phyloP scores from a whole-genome alignment of 2,888 invertebrate species.

The Scaptomyza cyrtandrae region DNA sequence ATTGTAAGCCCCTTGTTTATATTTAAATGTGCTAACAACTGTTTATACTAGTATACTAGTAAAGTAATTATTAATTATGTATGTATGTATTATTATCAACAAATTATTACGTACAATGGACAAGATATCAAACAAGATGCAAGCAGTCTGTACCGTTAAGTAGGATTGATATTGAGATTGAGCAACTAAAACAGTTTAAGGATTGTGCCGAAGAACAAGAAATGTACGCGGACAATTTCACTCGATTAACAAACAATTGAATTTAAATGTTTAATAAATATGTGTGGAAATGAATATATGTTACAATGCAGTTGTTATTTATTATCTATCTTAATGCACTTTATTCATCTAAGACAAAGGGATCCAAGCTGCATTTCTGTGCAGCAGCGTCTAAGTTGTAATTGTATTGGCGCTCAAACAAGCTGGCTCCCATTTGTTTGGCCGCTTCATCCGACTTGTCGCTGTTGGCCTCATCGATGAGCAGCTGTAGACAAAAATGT shows the following conservation, averaged over 20 bases:
- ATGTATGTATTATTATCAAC: slow-evolving; percentile 70
- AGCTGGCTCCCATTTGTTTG: slow-evolving; percentile 45
- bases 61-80: slow-evolving; percentile 64
- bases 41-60: slow-evolving; percentile 59
- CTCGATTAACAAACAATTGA: slow-evolving; percentile 60
- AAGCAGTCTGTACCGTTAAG: slow-evolving; percentile 53
- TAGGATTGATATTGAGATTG: slow-evolving; percentile 63
- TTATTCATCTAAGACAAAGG: slow-evolving; percentile 50
- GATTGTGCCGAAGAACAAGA: slow-evolving; percentile 38
- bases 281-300: slow-evolving; percentile 68
- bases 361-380: slow-evolving; percentile 57
- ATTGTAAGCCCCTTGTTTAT: slow-evolving; percentile 50
- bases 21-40: slow-evolving; percentile 75
- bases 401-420: slow-evolving; percentile 35
- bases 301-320: slow-evolving; percentile 6
- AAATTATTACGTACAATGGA: slow-evolving; percentile 63
- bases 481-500: slow-evolving; percentile 47
- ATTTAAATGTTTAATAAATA: slow-evolving; percentile 80
- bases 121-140: slow-evolving; percentile 41
- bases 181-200: slow-evolving; percentile 54
- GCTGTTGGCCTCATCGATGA: slow-evolving; percentile 77
- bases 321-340: background rate
- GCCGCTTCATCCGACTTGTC: slow-evolving; percentile 61
- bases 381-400: slow-evolving; percentile 36
- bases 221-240: slow-evolving; percentile 67